Conservation (phyloP, 2,797 vertebrate genomes). For the Tiaroga cobitis region DNA sequence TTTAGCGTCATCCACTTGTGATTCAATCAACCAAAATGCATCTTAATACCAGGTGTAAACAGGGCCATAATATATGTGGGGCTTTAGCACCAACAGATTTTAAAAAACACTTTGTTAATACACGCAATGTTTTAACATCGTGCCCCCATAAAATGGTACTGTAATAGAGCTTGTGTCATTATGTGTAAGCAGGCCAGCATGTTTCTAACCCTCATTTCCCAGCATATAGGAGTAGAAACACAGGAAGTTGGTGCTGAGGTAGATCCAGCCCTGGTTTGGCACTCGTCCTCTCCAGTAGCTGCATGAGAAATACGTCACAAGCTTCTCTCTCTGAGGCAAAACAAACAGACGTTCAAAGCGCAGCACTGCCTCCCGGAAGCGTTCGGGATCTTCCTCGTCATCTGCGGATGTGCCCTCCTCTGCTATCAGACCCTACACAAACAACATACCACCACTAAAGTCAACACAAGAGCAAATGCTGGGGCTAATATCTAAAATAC, state of each 20-base stretch:
- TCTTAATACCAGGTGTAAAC: too few relatives aligned
- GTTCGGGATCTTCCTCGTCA: slow-evolving; percentile 93
- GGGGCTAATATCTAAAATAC: not conserved
- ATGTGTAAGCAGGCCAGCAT: not conserved
- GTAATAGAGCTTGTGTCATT: not conserved
- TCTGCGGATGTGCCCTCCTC: slow-evolving; percentile 90
- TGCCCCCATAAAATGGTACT: not conserved
- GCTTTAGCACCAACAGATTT: not conserved
- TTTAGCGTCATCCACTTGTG: too few relatives aligned
- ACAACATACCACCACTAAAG: slow-evolving; percentile 6
- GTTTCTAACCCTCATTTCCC: slow-evolving; percentile 89
- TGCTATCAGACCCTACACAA: slow-evolving; percentile 92
- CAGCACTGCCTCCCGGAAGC: slow-evolving; percentile 91
- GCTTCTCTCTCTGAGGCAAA: slow-evolving; percentile 89
- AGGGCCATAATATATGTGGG: not conserved
- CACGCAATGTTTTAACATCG: not conserved
- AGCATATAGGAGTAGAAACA: slow-evolving; percentile 98
- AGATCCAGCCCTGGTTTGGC: slow-evolving; percentile 98
- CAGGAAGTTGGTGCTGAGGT: slow-evolving; percentile 97
- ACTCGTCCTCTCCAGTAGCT: slow-evolving; percentile 97
- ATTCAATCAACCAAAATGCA: too few relatives aligned
- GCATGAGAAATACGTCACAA: slow-evolving; percentile 97
- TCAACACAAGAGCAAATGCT: not conserved
- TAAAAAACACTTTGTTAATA: too few relatives aligned
- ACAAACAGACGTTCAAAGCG: slow-evolving; percentile 95